phyloP scores from a whole-genome alignment of 2,888 invertebrate genomes.

The Crematogaster levior region DNA sequence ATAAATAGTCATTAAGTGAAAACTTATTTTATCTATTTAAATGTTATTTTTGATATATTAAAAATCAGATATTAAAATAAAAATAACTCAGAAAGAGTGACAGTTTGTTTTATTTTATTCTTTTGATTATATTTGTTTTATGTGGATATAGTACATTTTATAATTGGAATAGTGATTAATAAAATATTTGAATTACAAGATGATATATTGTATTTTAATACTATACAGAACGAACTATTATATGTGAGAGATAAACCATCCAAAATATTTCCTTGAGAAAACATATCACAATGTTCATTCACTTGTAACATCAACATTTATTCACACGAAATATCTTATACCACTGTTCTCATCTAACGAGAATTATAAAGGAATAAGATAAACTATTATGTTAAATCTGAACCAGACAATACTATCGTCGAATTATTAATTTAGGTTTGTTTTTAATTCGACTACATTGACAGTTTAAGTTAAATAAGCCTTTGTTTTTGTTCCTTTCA shows the following conservation, averaged over 20 bases:
- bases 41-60: not conserved
- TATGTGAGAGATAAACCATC: not conserved
- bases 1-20: not conserved
- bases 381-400: not conserved
- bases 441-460: not conserved
- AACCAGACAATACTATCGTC: not conserved
- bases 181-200: not conserved
- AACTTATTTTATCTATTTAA: not conserved
- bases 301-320: not conserved
- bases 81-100: not conserved
- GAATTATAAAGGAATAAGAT: not conserved
- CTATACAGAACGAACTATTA: not conserved
- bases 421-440: slow-evolving; percentile 4
- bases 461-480: not conserved
- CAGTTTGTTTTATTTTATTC: not conserved
- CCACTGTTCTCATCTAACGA: not conserved
- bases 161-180: slow-evolving; percentile 1
- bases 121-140: not conserved
- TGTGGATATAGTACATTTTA: not conserved
- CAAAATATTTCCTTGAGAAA: not conserved
- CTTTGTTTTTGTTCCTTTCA: not conserved
- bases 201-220: not conserved
- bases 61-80: not conserved
- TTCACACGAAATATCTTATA: not conserved
- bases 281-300: not conserved